Evolutionary conservation across 1,140 invertebrate genomes (phyloP).

Genomic region (Leucophenga varia): DNA sequence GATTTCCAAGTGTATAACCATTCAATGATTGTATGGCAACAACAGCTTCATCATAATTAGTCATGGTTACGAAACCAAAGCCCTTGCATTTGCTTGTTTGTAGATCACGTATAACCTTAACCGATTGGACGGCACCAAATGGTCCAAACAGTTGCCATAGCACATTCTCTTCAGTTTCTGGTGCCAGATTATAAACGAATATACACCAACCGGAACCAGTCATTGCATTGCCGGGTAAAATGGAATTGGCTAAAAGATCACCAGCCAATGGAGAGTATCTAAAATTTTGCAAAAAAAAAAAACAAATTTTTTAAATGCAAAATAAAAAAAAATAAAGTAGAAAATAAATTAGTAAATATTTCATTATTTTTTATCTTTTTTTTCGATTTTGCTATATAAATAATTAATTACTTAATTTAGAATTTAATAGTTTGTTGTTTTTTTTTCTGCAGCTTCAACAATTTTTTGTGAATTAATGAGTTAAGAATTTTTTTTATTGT

Average conservation of each 20-base stretch:
- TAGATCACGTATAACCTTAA: conserved; percentile 86
- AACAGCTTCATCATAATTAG: conserved; percentile 88
- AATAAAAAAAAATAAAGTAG: conserved; percentile 14
- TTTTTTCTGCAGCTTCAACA: too few relatives aligned
- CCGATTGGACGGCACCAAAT: conserved; percentile 88
- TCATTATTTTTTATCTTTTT: too few relatives aligned
- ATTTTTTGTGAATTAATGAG: too few relatives aligned
- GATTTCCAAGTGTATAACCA: conserved; percentile 83
- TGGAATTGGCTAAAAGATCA: conserved; percentile 64
- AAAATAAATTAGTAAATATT: too few relatives aligned
- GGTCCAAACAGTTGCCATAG: conserved; percentile 92
- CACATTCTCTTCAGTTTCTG: conserved; percentile 87
- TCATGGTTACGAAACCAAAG: conserved; percentile 93
- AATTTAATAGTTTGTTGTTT: too few relatives aligned
- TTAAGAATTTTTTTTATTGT: too few relatives aligned
- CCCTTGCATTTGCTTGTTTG: conserved; percentile 92
- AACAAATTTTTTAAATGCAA: too few relatives aligned
- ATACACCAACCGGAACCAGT: conserved; percentile 84
- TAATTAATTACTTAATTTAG: too few relatives aligned
- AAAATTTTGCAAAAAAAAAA: too few relatives aligned
- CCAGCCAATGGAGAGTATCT: conserved; percentile 73
- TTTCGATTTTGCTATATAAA: too few relatives aligned
- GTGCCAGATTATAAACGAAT: conserved; percentile 91
- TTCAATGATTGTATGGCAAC: conserved; percentile 88
- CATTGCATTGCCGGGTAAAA: conserved; percentile 74